Conservation (phyloP, 2,113 vertebrate species). For the Muntiacus muntjak region DNA sequence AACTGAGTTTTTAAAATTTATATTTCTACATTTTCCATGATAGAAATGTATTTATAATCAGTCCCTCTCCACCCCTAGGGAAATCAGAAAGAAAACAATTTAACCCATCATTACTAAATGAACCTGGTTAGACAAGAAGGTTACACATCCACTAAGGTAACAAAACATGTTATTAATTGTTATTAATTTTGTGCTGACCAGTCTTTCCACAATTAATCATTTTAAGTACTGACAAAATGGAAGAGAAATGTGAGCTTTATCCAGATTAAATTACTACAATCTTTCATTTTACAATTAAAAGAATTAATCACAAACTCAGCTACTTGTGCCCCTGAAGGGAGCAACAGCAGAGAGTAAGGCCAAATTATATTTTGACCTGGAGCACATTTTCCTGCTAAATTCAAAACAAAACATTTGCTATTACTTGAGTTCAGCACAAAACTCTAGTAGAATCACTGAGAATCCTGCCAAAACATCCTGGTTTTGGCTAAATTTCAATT, state of each 20-base stretch:
- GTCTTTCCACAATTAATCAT: background rate
- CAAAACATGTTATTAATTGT: background rate
- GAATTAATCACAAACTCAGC: background rate
- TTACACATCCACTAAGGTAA: background rate
- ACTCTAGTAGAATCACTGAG: constrained; percentile 12
- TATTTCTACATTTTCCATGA: constrained; percentile 25
- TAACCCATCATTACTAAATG: constrained; percentile 9
- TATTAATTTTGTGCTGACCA: constrained; percentile 1
- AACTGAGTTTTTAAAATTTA: background rate
- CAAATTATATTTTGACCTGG: background rate
- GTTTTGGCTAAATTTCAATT: constrained; percentile 30
- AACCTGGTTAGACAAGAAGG: background rate
- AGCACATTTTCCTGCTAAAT: background rate
- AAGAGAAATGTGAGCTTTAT: constrained; percentile 31
- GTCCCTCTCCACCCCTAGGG: background rate
- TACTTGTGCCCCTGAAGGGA: background rate
- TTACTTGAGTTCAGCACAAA: constrained; percentile 14
- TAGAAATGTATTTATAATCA: background rate
- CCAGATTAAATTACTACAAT: background rate
- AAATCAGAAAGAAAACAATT: constrained; percentile 12
- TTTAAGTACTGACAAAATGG: constrained; percentile 29
- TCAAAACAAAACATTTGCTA: constrained; percentile 23
- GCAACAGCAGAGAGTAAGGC: background rate
- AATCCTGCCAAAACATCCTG: constrained; percentile 12
- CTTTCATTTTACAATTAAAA: constrained; percentile 24